Conservation (phyloP, 2,797 vertebrate genomes). For the Thripadectes ignobilis region DNA sequence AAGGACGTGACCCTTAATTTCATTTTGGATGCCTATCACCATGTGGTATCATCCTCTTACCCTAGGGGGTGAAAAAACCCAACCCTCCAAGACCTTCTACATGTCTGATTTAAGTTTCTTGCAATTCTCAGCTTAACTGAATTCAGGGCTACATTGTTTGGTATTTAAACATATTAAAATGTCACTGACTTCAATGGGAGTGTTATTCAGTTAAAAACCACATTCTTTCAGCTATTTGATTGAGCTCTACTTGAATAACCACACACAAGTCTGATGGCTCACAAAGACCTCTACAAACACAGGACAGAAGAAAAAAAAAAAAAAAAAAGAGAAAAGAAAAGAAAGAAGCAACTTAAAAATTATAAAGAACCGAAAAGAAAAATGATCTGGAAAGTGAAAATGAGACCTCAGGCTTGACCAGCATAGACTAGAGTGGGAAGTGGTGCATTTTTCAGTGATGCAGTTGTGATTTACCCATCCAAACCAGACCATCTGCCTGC, state of each 20-base stretch:
- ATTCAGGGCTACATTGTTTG: not conserved
- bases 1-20: not conserved
- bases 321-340: not conserved
- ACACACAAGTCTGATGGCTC: not conserved
- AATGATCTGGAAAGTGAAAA: not conserved
- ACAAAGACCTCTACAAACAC: not conserved
- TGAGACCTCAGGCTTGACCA: not conserved
- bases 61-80: rapidly evolving
- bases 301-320: not conserved
- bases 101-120: slow-evolving; percentile 39
- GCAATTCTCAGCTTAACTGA: not conserved
- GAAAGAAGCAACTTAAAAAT: not conserved
- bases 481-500: not conserved
- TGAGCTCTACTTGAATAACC: not conserved
- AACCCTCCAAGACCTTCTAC: not conserved
- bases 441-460: not conserved
- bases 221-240: not conserved
- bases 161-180: not conserved
- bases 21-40: not conserved
- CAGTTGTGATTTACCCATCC: not conserved
- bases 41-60: not conserved
- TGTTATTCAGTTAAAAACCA: not conserved
- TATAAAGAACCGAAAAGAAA: not conserved
- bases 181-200: not conserved
- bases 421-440: not conserved